Evolutionary conservation across 2,797 vertebrate genomes (phyloP).

Genomic region (Cuniculus paca): DNA sequence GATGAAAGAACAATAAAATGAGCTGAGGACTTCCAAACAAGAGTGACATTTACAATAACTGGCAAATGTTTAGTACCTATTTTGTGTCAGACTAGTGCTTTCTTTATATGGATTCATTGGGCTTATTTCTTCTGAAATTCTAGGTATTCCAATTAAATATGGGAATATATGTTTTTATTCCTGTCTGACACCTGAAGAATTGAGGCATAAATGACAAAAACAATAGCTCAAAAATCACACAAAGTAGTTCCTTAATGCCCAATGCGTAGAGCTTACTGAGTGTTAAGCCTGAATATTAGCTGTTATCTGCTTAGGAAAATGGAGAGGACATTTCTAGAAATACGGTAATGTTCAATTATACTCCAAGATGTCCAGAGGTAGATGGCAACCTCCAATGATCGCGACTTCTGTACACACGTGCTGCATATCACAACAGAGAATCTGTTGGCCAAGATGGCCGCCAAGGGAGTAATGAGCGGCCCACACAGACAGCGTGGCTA

Average conservation of each 20-base stretch:
- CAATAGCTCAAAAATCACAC: background rate
- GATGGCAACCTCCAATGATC: background rate
- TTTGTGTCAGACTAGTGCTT: background rate
- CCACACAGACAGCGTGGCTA: accelerated
- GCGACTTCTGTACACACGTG: background rate
- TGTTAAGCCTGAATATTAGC: background rate
- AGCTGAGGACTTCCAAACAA: background rate
- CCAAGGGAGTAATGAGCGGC: background rate
- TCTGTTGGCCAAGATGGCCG: background rate
- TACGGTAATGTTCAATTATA: no score
- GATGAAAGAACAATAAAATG: background rate
- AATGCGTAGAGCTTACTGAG: accelerated
- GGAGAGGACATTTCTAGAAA: background rate
- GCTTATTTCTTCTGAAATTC: background rate
- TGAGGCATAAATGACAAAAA: background rate
- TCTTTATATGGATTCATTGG: background rate
- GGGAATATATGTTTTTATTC: background rate
- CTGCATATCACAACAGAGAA: background rate
- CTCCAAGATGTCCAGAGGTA: background rate
- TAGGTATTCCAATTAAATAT: background rate
- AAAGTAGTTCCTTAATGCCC: accelerated
- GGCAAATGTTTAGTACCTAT: background rate
- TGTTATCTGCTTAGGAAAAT: background rate
- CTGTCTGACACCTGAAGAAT: background rate
- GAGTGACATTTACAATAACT: background rate